Evolutionary conservation across 1,140 invertebrate genomes (phyloP), one percentile per base, ranked within the genome.

Genomic region (Phocides pigmalion): DNA sequence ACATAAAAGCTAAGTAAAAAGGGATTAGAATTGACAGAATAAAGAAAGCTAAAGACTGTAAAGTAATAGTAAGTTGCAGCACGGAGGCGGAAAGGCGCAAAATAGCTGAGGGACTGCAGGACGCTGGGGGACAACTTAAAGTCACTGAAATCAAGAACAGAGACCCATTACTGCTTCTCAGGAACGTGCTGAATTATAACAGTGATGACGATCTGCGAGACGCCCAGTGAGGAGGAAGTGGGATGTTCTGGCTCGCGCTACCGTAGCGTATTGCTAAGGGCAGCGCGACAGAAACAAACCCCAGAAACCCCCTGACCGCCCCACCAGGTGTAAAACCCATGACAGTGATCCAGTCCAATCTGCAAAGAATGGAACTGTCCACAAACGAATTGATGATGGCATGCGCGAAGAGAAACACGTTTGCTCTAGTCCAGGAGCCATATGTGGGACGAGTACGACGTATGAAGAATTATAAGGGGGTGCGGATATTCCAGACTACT

Each of bases 41-140:
- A 0, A 59, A 64, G 12, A 71, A 67, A 14, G 62, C 49, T 0
- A 71, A 61, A 22, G 64, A 67, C 14, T 28, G 46, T 3, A 72
- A 68, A 51, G 53, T 72, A 1, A 59, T 72, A 16, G 15, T 71
- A 32, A 54, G 64, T 0, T 71, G 59, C 47, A 42, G 14, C 6
- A 61, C 51, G 9, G 39, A 37, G 12, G 44, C 56, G 37, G 64
- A 63, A 39, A 16, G 15, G 20, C 19, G 54, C 4, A 59, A 51
- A 47, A 11, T 61, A 16, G 42, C 20, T 4, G 41, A 63, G 9
- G 12, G 28, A 35, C 14, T 63, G 0, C 19, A 49, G 25, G 14
- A 6, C 1, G 20, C 28, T 0, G n/a, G 9, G 3, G 19, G 25
- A 28, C 25, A 50, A 0, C 20, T 67, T 5, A 37, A 25, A 12